phyloP scores from a whole-genome alignment of 2,888 invertebrate species.

The Noctua pronuba region DNA sequence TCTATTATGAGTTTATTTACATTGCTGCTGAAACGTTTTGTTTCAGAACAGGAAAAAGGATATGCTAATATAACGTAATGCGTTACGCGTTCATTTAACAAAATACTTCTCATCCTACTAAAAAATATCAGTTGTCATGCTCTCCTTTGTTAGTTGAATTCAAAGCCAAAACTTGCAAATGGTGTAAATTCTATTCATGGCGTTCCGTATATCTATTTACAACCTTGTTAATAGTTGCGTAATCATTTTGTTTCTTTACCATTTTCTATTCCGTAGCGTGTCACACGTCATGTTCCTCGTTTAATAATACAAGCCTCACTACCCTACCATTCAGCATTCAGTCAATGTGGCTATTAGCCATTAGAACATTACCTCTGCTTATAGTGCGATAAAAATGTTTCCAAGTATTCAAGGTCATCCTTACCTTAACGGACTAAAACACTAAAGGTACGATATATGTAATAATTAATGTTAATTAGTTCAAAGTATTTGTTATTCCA shows the following conservation, averaged over 20 bases:
- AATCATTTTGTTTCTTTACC: conserved; percentile 75
- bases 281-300: conserved; percentile 75
- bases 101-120: conserved; percentile 53
- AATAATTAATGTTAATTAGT: conserved; percentile 59
- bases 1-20: conserved; percentile 26
- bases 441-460: conserved; percentile 49
- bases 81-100: conserved; percentile 34
- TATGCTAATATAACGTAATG: conserved; percentile 44
- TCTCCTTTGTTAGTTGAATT: conserved; percentile 74
- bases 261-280: conserved; percentile 78
- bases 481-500: conserved; percentile 55
- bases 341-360: conserved; percentile 65
- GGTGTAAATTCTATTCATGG: conserved; percentile 66
- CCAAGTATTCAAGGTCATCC: conserved; percentile 65
- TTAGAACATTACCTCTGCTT: conserved; percentile 64
- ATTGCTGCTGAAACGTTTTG: conserved; percentile 42
- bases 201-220: conserved; percentile 68
- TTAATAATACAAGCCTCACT: conserved; percentile 62
- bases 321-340: conserved; percentile 64
- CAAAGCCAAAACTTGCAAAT: conserved; percentile 66
- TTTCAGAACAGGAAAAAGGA: conserved; percentile 59
- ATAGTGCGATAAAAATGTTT: conserved; percentile 69
- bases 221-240: conserved; percentile 74
- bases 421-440: conserved; percentile 59
- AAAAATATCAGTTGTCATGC: conserved; percentile 73